Evolutionary conservation across 1,140 invertebrate species (phyloP).

Genomic region (Ceratoteleas bidentatus): DNA sequence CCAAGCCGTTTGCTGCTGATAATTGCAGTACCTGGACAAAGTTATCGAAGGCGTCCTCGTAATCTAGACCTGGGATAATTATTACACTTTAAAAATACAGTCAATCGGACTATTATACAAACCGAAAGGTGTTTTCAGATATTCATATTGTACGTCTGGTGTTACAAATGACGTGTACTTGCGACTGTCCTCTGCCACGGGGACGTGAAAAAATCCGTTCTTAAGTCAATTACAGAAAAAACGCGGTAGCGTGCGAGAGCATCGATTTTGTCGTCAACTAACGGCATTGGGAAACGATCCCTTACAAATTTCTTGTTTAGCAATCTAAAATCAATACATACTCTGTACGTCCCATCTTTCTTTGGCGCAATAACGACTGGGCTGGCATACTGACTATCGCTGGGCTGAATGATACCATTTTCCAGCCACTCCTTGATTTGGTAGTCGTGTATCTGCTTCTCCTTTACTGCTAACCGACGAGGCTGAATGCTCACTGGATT

Average conservation of each 20-base stretch:
- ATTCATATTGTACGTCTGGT: not conserved
- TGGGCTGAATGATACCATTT: not conserved
- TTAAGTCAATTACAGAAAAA: not conserved
- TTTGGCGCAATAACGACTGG: not conserved
- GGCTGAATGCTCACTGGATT: not conserved
- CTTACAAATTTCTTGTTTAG: not conserved
- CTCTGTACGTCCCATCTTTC: not conserved
- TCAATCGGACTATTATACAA: not conserved
- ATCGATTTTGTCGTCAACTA: not conserved
- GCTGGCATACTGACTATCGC: not conserved
- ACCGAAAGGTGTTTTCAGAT: not conserved
- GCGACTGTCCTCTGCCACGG: not conserved
- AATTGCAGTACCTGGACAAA: not conserved
- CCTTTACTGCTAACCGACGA: not conserved
- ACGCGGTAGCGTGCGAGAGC: not conserved
- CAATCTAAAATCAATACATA: not conserved
- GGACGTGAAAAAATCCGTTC: not conserved
- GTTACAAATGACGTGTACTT: too few species aligned
- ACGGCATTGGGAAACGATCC: conserved; percentile 1
- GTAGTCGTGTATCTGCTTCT: not conserved
- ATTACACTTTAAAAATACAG: not conserved
- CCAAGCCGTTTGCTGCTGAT: not conserved
- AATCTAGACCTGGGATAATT: not conserved
- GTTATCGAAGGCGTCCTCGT: not conserved
- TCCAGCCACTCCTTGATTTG: not conserved